Conservation (phyloP, 2,888 invertebrate genomes). For the Cryptocheilus praepositus region DNA sequence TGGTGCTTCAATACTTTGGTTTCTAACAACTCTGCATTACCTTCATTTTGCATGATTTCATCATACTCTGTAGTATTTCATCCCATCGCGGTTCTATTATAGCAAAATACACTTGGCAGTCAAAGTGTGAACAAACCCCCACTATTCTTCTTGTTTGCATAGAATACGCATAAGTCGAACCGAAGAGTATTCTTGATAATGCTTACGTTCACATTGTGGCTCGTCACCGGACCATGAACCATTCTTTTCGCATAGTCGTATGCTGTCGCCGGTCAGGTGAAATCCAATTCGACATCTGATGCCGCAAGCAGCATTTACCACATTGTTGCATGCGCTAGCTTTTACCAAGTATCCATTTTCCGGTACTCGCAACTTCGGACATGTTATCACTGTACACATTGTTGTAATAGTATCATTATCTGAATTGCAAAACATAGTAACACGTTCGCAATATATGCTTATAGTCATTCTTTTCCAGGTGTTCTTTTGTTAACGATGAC, state of each 20-base stretch:
- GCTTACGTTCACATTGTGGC: slow-evolving; percentile 79
- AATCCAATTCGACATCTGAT: slow-evolving; percentile 82
- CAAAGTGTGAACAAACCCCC: no score
- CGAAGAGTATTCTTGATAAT: slow-evolving; percentile 49
- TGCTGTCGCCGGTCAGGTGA: slow-evolving; percentile 76
- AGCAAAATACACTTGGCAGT: no score
- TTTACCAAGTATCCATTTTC: slow-evolving; percentile 82
- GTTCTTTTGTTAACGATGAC: no score
- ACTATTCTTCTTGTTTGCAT: background rate
- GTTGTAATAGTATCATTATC: no score
- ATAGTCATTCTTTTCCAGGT: no score
- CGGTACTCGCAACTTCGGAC: slow-evolving; percentile 78
- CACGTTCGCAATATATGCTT: background rate
- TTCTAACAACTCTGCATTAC: no score
- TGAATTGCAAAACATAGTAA: no score
- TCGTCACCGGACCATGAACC: slow-evolving; percentile 82
- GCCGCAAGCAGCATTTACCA: slow-evolving; percentile 83
- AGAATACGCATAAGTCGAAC: background rate
- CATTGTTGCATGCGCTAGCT: slow-evolving; percentile 78
- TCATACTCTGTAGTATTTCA: no score
- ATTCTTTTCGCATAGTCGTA: slow-evolving; percentile 80
- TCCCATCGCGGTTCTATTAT: no score
- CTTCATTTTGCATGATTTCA: no score
- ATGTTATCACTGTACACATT: slow-evolving; percentile 76
- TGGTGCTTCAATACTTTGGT: no score